Conservation (phyloP, 2,797 vertebrate genomes). For the Phalloptychus januarius region DNA sequence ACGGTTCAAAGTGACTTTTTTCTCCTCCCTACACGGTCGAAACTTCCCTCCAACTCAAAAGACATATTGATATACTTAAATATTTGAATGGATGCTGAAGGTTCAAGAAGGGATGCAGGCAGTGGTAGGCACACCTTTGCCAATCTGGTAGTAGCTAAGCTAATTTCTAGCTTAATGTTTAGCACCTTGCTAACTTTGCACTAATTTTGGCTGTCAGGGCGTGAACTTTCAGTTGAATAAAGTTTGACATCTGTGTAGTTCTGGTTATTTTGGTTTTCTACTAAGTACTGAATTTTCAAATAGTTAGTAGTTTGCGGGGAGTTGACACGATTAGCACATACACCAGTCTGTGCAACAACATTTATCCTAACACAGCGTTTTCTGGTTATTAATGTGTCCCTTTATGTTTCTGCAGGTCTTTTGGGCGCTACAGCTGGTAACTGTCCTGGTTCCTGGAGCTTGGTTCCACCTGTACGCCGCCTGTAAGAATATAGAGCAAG, state of each 20-base stretch:
- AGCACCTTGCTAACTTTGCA: no score
- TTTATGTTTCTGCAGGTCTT: slow-evolving; percentile 79
- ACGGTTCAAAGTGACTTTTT: neutral
- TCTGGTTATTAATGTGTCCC: neutral
- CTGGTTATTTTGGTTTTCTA: no score
- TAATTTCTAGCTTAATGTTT: no score
- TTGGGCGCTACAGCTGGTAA: slow-evolving; percentile 88
- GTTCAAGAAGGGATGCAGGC: neutral
- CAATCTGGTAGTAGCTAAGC: no score
- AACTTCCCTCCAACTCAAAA: neutral
- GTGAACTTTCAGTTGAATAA: no score
- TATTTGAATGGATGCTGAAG: neutral
- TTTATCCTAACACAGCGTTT: neutral
- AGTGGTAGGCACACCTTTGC: no score
- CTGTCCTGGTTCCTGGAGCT: slow-evolving; percentile 86
- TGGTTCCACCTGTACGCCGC: slow-evolving; percentile 89
- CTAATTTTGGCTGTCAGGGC: no score
- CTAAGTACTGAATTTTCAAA: no score
- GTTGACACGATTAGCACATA: neutral
- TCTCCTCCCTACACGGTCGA: neutral
- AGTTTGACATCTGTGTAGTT: no score
- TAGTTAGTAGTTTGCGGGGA: no score
- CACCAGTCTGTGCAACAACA: neutral
- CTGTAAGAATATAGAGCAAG: slow-evolving; percentile 88
- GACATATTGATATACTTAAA: neutral